Percentiles rank a stretch among this genome's conserved stretches.
Conservation (phyloP, 2,888 invertebrate genomes). For the Drymonia ruficornis region DNA sequence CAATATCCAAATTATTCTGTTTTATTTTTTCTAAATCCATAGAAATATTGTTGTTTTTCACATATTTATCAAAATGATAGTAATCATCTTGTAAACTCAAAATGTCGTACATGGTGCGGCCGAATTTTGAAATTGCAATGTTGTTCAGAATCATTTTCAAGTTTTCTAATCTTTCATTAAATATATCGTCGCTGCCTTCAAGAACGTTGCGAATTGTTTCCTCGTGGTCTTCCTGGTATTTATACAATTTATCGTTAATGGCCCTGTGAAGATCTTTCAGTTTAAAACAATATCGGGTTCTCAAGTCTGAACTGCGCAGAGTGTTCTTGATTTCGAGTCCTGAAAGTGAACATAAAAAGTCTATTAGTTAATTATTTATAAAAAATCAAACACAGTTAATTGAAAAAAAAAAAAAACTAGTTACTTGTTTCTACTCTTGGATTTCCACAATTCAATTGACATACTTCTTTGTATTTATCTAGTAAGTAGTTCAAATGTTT, state of each 20-base stretch:
- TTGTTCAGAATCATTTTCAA: slow-evolving; percentile 41
- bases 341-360: too few relatives aligned
- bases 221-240: slow-evolving; percentile 19
- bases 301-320: slow-evolving; percentile 9
- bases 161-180: slow-evolving; percentile 22
- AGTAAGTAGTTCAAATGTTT: slow-evolving; percentile 17
- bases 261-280: slow-evolving; percentile 33
- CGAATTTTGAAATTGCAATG: slow-evolving; percentile 42
- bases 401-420: slow-evolving; percentile 3
- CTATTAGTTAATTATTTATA: neutral
- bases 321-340: neutral
- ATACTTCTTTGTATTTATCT: slow-evolving; percentile 22
- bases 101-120: slow-evolving; percentile 51
- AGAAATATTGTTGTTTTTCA: slow-evolving; percentile 14
- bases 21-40: slow-evolving; percentile 5
- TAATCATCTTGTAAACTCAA: slow-evolving; percentile 52
- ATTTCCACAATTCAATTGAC: slow-evolving; percentile 40
- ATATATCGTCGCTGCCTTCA: slow-evolving; percentile 13
- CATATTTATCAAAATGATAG: slow-evolving; percentile 35
- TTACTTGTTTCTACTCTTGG: slow-evolving; percentile 10
- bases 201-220: slow-evolving; percentile 13
- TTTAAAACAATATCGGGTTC: slow-evolving; percentile 38
- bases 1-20: slow-evolving; percentile 12
- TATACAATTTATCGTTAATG: slow-evolving; percentile 27
- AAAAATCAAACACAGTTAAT: neutral